Conservation (phyloP, 2,797 vertebrate species). For the Clamator glandarius region DNA sequence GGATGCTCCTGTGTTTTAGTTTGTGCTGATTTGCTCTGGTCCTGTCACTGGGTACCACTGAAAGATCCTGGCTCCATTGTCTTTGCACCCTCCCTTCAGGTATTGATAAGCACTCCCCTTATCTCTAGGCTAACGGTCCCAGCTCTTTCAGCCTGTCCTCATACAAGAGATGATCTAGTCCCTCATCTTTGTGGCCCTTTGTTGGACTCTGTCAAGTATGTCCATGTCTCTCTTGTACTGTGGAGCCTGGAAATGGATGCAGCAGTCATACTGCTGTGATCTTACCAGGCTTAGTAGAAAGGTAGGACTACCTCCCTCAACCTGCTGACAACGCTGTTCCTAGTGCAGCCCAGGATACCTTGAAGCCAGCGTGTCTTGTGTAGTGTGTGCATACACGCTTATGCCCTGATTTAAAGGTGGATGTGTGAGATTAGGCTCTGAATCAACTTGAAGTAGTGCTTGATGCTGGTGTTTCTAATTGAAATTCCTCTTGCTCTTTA, state of each 20-base stretch:
- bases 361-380: not conserved
- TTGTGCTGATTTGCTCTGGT: too few species aligned
- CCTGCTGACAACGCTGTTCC: not conserved
- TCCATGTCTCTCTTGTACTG: not conserved
- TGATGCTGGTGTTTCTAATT: conserved; percentile 37
- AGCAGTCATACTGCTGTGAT: not conserved
- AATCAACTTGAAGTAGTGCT: conserved; percentile 39
- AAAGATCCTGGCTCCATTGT: too few species aligned
- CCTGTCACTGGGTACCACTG: too few species aligned
- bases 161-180: not conserved
- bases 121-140: too few species aligned
- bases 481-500: conserved; percentile 43
- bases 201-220: not conserved
- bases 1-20: too few species aligned
- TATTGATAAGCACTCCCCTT: too few species aligned
- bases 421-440: conserved; percentile 25
- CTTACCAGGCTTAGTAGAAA: not conserved
- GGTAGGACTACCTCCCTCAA: not conserved
- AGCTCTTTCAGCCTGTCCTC: too few species aligned
- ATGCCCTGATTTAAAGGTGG: not conserved
- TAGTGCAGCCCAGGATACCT: not conserved
- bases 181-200: not conserved
- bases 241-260: not conserved
- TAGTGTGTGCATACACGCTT: not conserved
- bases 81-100: too few species aligned